These are phyloP conservation scores for Falcunculus frontatus DNA, from an alignment of 2,113 vertebrate species.

Conservation along the genomic window DNA sequence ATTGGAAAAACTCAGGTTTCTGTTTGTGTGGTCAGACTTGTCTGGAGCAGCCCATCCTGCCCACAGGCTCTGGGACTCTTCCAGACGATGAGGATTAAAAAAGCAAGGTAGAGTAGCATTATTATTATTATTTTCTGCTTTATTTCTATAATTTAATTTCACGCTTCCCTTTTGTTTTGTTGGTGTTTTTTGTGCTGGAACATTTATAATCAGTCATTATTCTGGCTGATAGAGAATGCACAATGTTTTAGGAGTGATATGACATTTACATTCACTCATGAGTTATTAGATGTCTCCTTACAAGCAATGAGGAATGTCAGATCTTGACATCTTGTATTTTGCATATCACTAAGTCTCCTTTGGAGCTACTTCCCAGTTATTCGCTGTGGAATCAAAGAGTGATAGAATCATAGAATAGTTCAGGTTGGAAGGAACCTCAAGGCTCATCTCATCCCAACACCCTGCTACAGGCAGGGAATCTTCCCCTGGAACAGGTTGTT, in stretches of 20 bases:
- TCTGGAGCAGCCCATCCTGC: neutral
- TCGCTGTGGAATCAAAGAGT: neutral
- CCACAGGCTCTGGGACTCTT: neutral
- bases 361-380: neutral
- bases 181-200: neutral
- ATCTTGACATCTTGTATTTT: slow-evolving; percentile 42
- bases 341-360: neutral
- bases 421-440: neutral
- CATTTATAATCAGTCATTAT: slow-evolving; percentile 57
- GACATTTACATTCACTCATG: slow-evolving; percentile 53
- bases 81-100: neutral
- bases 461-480: neutral
- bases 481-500: neutral
- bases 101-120: neutral
- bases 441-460: neutral
- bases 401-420: neutral
- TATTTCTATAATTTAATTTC: slow-evolving; percentile 25
- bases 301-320: slow-evolving; percentile 22
- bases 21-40: neutral
- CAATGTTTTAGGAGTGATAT: slow-evolving; percentile 26
- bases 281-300: slow-evolving; percentile 48
- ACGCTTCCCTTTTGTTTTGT: neutral
- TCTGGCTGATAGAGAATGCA: slow-evolving; percentile 10
- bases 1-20: neutral
- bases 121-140: neutral